Conservation (phyloP, 2,113 vertebrate genomes). For the Mobula birostris region DNA sequence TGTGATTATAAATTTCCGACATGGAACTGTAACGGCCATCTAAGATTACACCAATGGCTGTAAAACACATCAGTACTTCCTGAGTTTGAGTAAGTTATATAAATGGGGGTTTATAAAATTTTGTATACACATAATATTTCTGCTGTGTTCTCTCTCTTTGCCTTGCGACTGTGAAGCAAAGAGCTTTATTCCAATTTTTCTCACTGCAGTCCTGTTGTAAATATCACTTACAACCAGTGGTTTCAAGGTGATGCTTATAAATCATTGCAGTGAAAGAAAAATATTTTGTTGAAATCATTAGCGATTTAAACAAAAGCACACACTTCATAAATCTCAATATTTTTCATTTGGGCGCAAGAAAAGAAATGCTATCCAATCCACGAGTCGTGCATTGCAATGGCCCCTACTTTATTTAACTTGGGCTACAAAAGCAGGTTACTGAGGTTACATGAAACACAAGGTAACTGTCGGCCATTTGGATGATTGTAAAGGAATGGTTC, state of each 20-base stretch:
- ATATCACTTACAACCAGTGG: background rate
- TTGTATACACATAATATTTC: background rate
- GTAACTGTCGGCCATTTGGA: background rate
- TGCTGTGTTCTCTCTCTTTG: background rate
- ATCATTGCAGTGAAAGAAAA: background rate
- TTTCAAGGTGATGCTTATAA: background rate
- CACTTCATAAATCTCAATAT: background rate
- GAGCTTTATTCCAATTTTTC: background rate
- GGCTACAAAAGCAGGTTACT: background rate
- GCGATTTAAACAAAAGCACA: background rate
- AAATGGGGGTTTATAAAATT: too few relatives aligned
- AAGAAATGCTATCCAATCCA: background rate
- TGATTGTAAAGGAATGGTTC: background rate
- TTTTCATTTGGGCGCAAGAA: background rate
- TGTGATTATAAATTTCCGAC: too few relatives aligned
- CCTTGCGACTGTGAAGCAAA: background rate
- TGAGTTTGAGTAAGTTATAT: too few relatives aligned
- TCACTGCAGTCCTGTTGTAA: background rate
- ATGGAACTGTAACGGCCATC: too few relatives aligned
- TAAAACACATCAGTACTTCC: too few relatives aligned
- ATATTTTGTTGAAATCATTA: conserved; percentile 23
- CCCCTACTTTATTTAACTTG: background rate
- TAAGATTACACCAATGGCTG: too few relatives aligned
- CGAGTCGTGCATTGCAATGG: background rate
- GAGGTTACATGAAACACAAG: background rate